Evolutionary conservation across 2,797 vertebrate species (phyloP).

Genomic region (Sylvia borin): DNA sequence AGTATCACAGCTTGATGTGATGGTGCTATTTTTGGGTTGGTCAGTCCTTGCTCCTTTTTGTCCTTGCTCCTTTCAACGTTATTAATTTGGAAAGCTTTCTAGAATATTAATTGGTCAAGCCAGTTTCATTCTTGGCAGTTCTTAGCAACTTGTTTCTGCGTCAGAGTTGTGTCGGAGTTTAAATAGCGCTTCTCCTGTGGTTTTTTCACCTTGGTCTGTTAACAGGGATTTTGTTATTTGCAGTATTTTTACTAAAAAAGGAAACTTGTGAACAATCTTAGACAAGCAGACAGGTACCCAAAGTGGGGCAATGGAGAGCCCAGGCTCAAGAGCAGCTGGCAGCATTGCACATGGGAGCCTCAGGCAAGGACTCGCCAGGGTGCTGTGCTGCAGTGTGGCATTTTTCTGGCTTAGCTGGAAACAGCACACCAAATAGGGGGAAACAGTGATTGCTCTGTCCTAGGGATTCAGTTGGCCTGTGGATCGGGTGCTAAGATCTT

Average conservation of each 20-base stretch:
- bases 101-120: background rate
- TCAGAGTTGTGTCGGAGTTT: background rate
- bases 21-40: background rate
- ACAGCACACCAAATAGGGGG: fast-evolving
- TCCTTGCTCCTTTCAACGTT: background rate
- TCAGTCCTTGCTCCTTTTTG: background rate
- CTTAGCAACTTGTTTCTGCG: background rate
- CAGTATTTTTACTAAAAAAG: background rate
- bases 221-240: background rate
- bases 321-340: background rate
- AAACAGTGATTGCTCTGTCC: background rate
- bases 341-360: background rate
- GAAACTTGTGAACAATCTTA: background rate
- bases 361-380: fast-evolving
- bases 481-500: background rate
- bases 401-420: background rate
- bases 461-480: background rate
- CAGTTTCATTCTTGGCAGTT: background rate
- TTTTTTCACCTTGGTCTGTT: background rate
- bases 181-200: background rate
- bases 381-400: background rate
- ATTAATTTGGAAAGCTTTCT: background rate
- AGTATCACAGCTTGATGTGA: background rate
- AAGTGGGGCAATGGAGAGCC: background rate
- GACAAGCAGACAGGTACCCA: background rate